phyloP scores from a whole-genome alignment of 2,888 invertebrate genomes.

The Lacanobia oleracea region DNA sequence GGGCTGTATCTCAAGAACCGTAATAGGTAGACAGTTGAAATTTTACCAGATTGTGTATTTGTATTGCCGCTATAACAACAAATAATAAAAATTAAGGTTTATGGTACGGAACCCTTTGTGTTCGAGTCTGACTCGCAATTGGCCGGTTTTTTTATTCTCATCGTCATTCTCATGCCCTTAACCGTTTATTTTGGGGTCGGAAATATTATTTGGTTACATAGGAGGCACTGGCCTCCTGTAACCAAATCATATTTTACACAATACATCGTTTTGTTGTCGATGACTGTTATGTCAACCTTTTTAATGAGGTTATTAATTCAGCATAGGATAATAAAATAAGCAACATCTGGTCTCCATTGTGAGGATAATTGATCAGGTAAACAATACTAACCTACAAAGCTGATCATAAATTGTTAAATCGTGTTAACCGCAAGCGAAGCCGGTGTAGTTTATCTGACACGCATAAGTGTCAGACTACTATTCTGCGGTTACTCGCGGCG shows the following conservation, averaged over 20 bases:
- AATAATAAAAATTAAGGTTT: too few species aligned
- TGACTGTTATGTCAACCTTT: not conserved
- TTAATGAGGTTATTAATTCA: not conserved
- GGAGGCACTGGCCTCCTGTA: not conserved
- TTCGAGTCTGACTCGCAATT: too few species aligned
- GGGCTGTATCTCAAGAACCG: too few species aligned
- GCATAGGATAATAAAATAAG: not conserved
- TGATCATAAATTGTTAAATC: conserved; percentile 57
- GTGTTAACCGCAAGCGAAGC: conserved; percentile 60
- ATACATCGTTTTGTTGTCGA: not conserved
- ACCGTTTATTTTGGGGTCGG: not conserved
- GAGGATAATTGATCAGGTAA: conserved; percentile 48
- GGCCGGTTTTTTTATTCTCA: not conserved
- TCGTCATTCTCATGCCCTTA: not conserved
- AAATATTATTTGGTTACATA: too few species aligned
- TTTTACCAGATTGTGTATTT: too few species aligned
- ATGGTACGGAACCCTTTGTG: too few species aligned
- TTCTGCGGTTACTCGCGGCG: conserved; percentile 72
- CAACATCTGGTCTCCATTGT: conserved; percentile 30
- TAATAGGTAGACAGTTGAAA: too few species aligned
- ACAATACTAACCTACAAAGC: conserved; percentile 59
- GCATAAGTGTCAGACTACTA: conserved; percentile 58
- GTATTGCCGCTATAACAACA: too few species aligned
- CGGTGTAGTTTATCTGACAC: conserved; percentile 63
- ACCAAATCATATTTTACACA: not conserved